Base-by-base conservation (phyloP, 1,140 invertebrate genomes). In the Hyphantria cunea region DNA sequence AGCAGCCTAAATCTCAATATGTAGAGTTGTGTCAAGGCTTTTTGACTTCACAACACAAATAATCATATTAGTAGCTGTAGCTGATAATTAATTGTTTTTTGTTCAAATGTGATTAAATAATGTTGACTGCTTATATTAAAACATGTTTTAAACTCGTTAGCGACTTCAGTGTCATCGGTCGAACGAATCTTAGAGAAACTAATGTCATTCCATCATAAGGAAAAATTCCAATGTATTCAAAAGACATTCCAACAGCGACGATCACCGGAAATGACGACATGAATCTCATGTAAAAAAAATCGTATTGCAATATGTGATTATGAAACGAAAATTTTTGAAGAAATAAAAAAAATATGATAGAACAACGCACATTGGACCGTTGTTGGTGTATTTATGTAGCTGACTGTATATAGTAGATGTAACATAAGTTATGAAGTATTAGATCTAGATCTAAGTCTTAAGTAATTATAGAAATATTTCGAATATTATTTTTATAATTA, bases 401-500 rank as follows among this genome's bases (percentile, higher is more conserved):
- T n/a, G 41, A 6, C 9, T 48, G 44, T 56, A 56, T 17, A 56
- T 83, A 83, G 74, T 65, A 67, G 64, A 44, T 80, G 80, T 89
- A 89, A 62, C 51, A 14, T 64, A 60, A 51, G 15, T 73, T 76
- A 78, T 25, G 68, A 85, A 85, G 83, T 86, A 86, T 86, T 88
- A 88, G 75, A 74, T 61, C 53, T 5, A 25, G 70, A 80, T 72
- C 78, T 74, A 63, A 84, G 80, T 78, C 70, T 75, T 71, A 25
- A 25, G 17, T 84, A 86, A 85, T 44, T 72, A 72, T 66, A 79
- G 78, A 78, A 71, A 74, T 59, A 77, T 74, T 83, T 78, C 66
- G 68, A 83, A 78, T 81, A 74, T 85, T 78, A 73, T 81, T 83
- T 81, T 80, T 77, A 70, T 75, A 74, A 74, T 78, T 48, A 82